Evolutionary conservation across 2,888 invertebrate species (phyloP).

Genomic region (Drosophila silvestris): DNA sequence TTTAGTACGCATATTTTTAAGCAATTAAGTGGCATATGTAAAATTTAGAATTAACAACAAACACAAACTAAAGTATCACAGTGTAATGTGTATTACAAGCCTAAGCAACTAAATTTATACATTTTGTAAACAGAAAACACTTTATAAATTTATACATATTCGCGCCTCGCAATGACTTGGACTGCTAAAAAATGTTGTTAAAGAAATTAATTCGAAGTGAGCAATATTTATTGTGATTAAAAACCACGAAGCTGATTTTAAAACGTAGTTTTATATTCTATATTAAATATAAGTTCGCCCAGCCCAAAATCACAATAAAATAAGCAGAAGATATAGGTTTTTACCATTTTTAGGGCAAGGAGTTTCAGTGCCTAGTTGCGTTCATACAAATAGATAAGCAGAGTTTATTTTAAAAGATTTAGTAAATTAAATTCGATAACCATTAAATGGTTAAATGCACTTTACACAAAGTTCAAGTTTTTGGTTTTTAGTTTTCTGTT

Average conservation of each 20-base stretch:
- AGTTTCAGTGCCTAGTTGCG: neutral
- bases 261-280: constrained; percentile 3
- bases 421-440: neutral
- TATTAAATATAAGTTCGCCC: neutral
- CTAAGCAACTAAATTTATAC: constrained; percentile 46
- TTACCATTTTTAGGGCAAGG: neutral
- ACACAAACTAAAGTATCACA: constrained; percentile 7
- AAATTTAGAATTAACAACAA: constrained; percentile 28
- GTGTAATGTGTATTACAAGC: constrained; percentile 26
- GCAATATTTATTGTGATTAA: constrained; percentile 74
- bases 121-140: constrained; percentile 39
- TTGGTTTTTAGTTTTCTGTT: neutral
- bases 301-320: neutral
- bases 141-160: constrained; percentile 23
- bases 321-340: neutral
- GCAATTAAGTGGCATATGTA: constrained; percentile 49
- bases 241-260: constrained; percentile 29
- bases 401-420: neutral
- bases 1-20: constrained; percentile 54
- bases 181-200: constrained; percentile 45
- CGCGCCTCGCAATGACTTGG: constrained; percentile 24
- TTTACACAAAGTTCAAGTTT: neutral
- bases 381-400: neutral
- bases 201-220: constrained; percentile 55
- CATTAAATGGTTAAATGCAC: neutral